phyloP scores from a whole-genome alignment of 1,140 invertebrate genomes.

The Trichonephila clavipes region DNA sequence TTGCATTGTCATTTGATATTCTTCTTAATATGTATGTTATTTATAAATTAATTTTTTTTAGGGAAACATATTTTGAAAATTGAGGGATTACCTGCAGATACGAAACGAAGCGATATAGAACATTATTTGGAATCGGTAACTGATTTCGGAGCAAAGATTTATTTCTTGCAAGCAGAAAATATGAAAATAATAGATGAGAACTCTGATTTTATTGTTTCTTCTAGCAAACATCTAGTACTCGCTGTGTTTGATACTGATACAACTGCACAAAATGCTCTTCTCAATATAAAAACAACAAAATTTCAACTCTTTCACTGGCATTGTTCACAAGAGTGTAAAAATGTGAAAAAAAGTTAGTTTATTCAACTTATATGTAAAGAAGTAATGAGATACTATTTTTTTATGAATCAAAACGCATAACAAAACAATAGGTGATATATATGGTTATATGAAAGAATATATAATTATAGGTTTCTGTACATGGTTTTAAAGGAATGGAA shows the following conservation, averaged over 20 bases:
- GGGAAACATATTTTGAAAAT: constrained; percentile 76
- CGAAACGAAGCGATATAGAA: constrained; percentile 75
- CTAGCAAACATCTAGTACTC: constrained; percentile 71
- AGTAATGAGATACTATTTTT: constrained; percentile 60
- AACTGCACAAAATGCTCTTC: constrained; percentile 77
- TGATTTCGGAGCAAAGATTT: constrained; percentile 75
- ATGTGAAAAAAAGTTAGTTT: constrained; percentile 70
- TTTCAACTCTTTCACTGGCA: constrained; percentile 76
- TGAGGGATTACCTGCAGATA: constrained; percentile 76
- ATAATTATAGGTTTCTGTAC: constrained; percentile 61
- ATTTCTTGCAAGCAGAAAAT: constrained; percentile 67
- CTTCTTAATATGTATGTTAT: not conserved
- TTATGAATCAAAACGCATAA: constrained; percentile 61
- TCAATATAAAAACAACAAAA: constrained; percentile 77
- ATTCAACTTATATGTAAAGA: constrained; percentile 27
- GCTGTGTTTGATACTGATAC: constrained; percentile 77
- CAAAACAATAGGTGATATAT: constrained; percentile 65
- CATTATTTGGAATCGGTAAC: constrained; percentile 77
- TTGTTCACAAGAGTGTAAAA: constrained; percentile 62
- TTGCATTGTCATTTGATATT: not conserved
- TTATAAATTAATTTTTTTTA: constrained; percentile 3
- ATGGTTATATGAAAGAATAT: constrained; percentile 32
- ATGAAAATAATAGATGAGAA: constrained; percentile 49
- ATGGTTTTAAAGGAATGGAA: constrained; percentile 33
- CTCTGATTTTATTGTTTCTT: constrained; percentile 70